A percentile compares a stretch with the other conserved stretches of the same genome.
These are phyloP conservation scores for Sorex maritimensis DNA, from an alignment of 2,797 vertebrate genomes.

Conservation along the genomic window DNA sequence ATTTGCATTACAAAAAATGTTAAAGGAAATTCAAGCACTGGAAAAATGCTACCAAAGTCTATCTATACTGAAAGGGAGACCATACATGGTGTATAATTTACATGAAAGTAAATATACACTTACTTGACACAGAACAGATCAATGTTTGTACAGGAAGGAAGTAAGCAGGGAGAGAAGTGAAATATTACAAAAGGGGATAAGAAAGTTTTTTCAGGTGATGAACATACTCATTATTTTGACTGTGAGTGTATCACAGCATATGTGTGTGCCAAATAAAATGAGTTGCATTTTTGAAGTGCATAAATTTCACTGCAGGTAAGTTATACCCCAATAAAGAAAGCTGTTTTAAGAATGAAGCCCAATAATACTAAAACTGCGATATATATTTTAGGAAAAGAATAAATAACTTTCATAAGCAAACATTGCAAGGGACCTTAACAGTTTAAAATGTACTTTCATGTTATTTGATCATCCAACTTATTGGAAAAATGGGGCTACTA, in stretches of 20 bases:
- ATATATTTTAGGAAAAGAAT: constrained; percentile 63
- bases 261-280: constrained; percentile 18
- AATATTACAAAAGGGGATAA: constrained; percentile 4
- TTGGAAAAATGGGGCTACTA: constrained; percentile 45
- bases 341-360: constrained; percentile 4
- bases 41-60: constrained; percentile 61
- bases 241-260: constrained; percentile 15
- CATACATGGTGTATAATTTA: constrained; percentile 68
- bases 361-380: constrained; percentile 53
- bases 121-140: constrained; percentile 59
- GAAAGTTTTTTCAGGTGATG: constrained; percentile 34
- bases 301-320: constrained; percentile 36
- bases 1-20: constrained; percentile 29
- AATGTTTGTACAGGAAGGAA: constrained; percentile 29
- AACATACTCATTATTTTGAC: constrained; percentile 57
- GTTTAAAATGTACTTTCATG: constrained; percentile 33
- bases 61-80: constrained; percentile 55
- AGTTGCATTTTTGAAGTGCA: constrained; percentile 46
- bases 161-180: not conserved
- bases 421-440: constrained; percentile 41
- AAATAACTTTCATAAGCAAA: constrained; percentile 68
- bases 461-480: constrained; percentile 57
- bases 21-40: constrained; percentile 63
- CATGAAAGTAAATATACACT: constrained; percentile 65
- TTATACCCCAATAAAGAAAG: constrained; percentile 22